Percentiles rank a stretch among this genome's conserved stretches.
These are phyloP conservation scores for Volucella inflata DNA, from an alignment of 2,888 invertebrate genomes.

Conservation along the genomic window DNA sequence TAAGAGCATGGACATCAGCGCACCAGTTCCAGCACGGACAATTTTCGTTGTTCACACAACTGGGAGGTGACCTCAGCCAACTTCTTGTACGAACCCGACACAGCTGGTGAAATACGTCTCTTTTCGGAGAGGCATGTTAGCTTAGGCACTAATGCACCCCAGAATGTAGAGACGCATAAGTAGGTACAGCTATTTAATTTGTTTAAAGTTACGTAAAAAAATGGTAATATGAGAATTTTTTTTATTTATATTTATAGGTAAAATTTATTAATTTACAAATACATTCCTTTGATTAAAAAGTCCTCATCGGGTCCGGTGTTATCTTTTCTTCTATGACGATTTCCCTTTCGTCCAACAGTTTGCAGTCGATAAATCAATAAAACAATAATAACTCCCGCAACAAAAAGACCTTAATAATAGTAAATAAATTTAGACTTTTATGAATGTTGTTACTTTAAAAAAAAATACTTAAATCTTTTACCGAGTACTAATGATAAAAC, in stretches of 20 bases:
- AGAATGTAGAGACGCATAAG: too few species aligned
- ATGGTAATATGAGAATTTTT: neutral
- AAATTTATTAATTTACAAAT: conserved; percentile 85
- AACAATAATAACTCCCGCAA: conserved; percentile 91
- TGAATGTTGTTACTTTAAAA: neutral
- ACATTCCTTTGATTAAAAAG: conserved; percentile 99
- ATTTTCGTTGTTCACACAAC: too few species aligned
- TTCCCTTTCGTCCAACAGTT: conserved; percentile 89
- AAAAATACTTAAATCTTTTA: conserved; percentile 77
- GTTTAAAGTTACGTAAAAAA: neutral
- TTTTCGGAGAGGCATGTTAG: too few species aligned
- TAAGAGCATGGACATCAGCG: too few species aligned
- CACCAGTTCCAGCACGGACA: too few species aligned
- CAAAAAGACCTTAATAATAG: conserved; percentile 87
- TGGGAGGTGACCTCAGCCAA: too few species aligned
- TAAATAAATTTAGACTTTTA: neutral
- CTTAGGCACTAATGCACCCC: too few species aligned
- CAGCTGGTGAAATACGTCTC: too few species aligned
- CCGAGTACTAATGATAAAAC: conserved; percentile 91
- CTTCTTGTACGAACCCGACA: too few species aligned
- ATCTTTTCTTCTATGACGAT: conserved; percentile 89
- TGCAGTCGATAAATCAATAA: conserved; percentile 93
- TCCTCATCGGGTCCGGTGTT: conserved; percentile 96
- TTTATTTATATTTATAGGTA: neutral
- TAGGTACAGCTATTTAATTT: too few species aligned